These are phyloP conservation scores for Syndactyla subalaris DNA, from an alignment of 2,797 vertebrate species.

Conservation along the genomic window DNA sequence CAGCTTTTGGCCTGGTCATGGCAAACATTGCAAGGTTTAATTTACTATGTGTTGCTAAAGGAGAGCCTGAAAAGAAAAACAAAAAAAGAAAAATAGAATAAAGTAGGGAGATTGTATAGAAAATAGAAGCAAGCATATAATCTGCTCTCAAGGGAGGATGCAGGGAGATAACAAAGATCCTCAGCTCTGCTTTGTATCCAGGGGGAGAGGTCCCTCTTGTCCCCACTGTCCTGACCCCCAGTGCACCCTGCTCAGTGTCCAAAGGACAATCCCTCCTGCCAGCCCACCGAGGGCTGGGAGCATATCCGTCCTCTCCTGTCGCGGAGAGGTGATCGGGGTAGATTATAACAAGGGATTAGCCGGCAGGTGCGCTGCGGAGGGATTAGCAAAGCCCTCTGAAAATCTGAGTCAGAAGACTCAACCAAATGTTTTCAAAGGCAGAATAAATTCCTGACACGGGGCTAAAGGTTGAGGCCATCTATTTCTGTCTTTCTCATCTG, in stretches of 20 bases:
- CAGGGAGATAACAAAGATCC: background rate
- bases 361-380: background rate
- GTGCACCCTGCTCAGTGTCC: background rate
- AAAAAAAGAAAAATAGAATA: background rate
- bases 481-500: slow-evolving; percentile 12
- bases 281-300: background rate
- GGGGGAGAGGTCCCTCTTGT: background rate
- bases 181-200: background rate
- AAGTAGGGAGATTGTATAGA: background rate
- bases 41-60: background rate
- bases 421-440: slow-evolving; percentile 17
- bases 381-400: background rate
- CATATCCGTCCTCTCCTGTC: background rate
- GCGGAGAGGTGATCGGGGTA: background rate
- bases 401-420: background rate
- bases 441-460: slow-evolving; percentile 4
- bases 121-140: background rate
- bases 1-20: background rate
- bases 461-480: slow-evolving; percentile 18
- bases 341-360: slow-evolving; percentile 5
- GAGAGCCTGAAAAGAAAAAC: background rate
- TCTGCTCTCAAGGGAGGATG: background rate
- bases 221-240: background rate
- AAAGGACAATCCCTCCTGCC: background rate
- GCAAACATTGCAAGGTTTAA: background rate